These are phyloP conservation scores for Nesoenas mayeri DNA, from an alignment of 2,113 vertebrate species.

Conservation along the genomic window DNA sequence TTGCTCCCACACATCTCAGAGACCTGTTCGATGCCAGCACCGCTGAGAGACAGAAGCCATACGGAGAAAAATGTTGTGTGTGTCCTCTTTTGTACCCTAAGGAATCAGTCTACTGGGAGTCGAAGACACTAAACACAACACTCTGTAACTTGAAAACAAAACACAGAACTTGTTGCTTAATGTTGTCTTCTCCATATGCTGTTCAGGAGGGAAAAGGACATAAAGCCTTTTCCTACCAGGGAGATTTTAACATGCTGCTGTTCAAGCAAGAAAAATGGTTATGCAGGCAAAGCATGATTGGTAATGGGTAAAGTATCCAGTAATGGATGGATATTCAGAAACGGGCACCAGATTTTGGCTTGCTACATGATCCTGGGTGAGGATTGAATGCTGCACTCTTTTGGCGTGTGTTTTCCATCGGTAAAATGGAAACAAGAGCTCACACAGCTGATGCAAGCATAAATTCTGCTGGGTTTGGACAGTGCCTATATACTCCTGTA, in stretches of 20 bases:
- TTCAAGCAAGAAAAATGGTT: rapidly evolving
- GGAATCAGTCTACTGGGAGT: neutral
- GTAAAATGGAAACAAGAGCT: neutral
- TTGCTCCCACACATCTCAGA: neutral
- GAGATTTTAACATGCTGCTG: neutral
- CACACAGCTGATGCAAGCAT: rapidly evolving
- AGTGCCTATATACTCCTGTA: rapidly evolving
- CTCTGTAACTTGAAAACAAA: neutral
- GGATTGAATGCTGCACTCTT: neutral
- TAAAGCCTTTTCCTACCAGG: neutral
- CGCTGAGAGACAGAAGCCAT: neutral
- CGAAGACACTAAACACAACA: neutral
- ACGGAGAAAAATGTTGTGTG: neutral
- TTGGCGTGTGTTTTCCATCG: neutral
- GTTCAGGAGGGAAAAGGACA: neutral
- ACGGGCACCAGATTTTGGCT: neutral
- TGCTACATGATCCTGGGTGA: neutral
- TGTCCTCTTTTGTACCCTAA: neutral
- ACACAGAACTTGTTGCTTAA: neutral
- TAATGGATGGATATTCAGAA: neutral
- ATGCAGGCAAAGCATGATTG: neutral
- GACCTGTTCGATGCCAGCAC: neutral
- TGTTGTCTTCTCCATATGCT: neutral
- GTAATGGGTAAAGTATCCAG: neutral
- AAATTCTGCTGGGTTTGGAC: neutral